These are phyloP conservation scores for Netelia melanura DNA, from an alignment of 2,888 invertebrate species.

Conservation along the genomic window DNA sequence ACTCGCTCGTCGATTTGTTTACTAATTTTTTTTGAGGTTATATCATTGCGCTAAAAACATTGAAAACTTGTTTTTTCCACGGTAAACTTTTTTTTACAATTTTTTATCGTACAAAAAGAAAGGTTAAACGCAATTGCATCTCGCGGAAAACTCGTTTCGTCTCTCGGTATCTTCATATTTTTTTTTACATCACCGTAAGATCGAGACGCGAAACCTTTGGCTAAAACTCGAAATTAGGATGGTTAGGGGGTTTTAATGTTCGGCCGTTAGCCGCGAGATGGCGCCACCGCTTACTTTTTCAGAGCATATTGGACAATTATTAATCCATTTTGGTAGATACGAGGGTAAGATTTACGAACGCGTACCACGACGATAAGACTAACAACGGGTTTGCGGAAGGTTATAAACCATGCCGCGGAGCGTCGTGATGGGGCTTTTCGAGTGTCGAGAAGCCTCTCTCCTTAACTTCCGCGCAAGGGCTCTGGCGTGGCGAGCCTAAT, in stretches of 20 bases:
- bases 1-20: no score
- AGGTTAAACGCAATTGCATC: no score
- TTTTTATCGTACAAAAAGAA: no score
- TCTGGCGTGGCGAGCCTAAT: conserved; percentile 57
- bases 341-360: conserved; percentile 43
- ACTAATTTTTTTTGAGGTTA: no score
- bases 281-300: conserved; percentile 9
- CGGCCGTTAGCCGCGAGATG: background rate
- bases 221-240: background rate
- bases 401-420: conserved; percentile 48
- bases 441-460: conserved; percentile 35
- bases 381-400: conserved; percentile 51
- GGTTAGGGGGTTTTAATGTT: background rate
- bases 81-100: no score
- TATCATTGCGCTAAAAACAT: no score
- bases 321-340: conserved; percentile 43
- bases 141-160: no score
- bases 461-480: conserved; percentile 53
- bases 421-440: conserved; percentile 33
- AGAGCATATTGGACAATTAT: conserved; percentile 54
- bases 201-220: no score
- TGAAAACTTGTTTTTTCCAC: no score
- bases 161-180: no score
- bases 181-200: no score
- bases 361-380: conserved; percentile 46